Evolutionary conservation across 2,888 invertebrate genomes (phyloP), one percentile per base, ranked within the genome.

Genomic region (Hyalella azteca): DNA sequence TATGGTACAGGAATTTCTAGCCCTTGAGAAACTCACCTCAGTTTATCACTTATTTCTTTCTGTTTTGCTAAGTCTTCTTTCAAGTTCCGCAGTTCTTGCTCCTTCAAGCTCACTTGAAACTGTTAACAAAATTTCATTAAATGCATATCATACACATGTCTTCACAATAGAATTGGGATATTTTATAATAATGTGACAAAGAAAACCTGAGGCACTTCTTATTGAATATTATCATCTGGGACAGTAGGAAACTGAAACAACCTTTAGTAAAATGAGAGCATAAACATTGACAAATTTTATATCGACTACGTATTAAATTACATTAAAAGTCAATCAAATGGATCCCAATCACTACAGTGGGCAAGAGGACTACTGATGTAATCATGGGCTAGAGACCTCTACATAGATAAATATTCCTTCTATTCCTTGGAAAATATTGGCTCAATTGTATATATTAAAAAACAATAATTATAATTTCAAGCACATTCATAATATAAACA

Each of bases 41-140:
- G 39, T 11, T 26, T 5, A 1, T 15, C 39, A 13, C 29, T 59
- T 11, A 59, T 39, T n/a, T 9, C 11, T 40, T 77, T 77, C n/a
- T n/a, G 29, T 5, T 40, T 59, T 2, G 0, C 59, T 26, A 40
- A 22, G 1, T 59, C 59, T 0, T 77, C 59, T 15, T 39, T 54
- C 11, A 39, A 7, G 19, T 77, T 77, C 7, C 49, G 39, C 26
- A 54, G 26, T 19, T 77, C 77, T 40, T 77, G 77, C 26, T 77
- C 77, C 59, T 77, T 77, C 15, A 77, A 40, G 15, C 39, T 77
- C 39, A 77, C 7, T 29, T 77, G 77, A 41, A 77, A 77, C 77
- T 77, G 59, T 59, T 26, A 22, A 40, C 15, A 75, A 22, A 75
- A 36, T 73, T 15, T 1, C 26, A 73, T 32, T 32, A 73, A 32